Base-by-base conservation (phyloP, 2,113 vertebrate genomes). In the Semnornis frantzii region DNA sequence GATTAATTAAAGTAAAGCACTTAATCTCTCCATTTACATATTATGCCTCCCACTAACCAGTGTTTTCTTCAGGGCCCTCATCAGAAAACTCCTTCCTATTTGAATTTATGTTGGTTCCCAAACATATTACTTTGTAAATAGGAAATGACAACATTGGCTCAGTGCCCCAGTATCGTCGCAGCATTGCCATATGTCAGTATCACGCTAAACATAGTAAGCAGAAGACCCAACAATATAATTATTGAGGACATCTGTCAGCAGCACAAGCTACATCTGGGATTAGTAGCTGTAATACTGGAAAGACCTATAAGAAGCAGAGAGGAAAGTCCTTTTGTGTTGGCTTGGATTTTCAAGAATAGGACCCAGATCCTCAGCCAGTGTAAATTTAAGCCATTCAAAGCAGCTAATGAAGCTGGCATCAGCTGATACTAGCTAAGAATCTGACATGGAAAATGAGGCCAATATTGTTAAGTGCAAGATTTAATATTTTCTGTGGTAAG, bases 241-340 rank as follows among this genome's bases (percentile, higher is more conserved):
- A 97, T 97, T 96, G 93, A 94, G 91, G 95, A 96, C 96, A 97
- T 97, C 97, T 97, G 97, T 92, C 94, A 96, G 94, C 91, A 95
- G 92, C 93, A 92, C 92, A 91, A 37, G 37, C 93, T 96, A 94
- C 95, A 96, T 97, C 95, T 97, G 96, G 95, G 93, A 97, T 96
- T 96, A 96, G 96, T 92, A 93, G 89, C 85, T 94, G 27, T 96
- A 96, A 96, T 94, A 42, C 93, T 96, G 82, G 81, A 77, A 95
- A 94, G 79, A 93, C 87, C 92, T 82, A 30, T 90, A 80, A 94
- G 83, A 89, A 79, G 44, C 42, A 89, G 83, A 75, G 92, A 96
- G 87, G 94, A 91, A 94, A 96, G 91, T 94, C 89, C 66, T 90
- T 91, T 97, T 94, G 46, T 85, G 57, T 81, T 87, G 81, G 37